Percentiles rank a stretch among this genome's conserved stretches.
These are phyloP conservation scores for Labeo rohita DNA, from an alignment of 2,113 vertebrate species.

Conservation along the genomic window DNA sequence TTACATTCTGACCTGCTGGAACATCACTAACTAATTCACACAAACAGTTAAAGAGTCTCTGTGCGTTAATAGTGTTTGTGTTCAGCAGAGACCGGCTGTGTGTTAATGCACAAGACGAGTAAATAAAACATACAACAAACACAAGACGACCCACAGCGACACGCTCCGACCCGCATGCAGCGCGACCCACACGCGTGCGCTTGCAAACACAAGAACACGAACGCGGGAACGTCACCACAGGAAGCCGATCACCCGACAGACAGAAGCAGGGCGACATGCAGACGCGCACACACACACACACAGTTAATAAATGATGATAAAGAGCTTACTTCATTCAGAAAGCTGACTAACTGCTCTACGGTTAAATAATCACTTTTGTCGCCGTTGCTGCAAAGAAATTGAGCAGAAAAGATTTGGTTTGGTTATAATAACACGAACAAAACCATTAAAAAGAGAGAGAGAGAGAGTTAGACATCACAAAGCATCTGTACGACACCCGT, in stretches of 20 bases:
- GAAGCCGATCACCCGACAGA: not conserved
- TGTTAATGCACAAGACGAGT: not conserved
- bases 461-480: slow-evolving; percentile 53
- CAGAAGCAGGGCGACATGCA: not conserved
- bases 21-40: not conserved
- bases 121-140: not conserved
- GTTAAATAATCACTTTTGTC: slow-evolving; percentile 99
- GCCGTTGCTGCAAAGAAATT: slow-evolving; percentile 99
- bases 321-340: slow-evolving; percentile 99
- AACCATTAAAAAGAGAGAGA: slow-evolving; percentile 50
- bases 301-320: slow-evolving; percentile 96
- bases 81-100: not conserved
- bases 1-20: not conserved
- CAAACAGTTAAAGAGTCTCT: not conserved
- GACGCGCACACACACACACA: not conserved
- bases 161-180: not conserved
- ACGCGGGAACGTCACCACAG: not conserved
- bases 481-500: slow-evolving; percentile 24
- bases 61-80: not conserved
- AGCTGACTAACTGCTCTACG: slow-evolving; percentile 99
- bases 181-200: not conserved
- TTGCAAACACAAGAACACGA: not conserved
- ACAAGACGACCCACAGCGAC: not conserved
- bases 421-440: slow-evolving; percentile 38
- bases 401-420: slow-evolving; percentile 84